These are phyloP conservation scores for Drosophila pseudotakahashii DNA, from an alignment of 2,888 invertebrate genomes.

Conservation along the genomic window DNA sequence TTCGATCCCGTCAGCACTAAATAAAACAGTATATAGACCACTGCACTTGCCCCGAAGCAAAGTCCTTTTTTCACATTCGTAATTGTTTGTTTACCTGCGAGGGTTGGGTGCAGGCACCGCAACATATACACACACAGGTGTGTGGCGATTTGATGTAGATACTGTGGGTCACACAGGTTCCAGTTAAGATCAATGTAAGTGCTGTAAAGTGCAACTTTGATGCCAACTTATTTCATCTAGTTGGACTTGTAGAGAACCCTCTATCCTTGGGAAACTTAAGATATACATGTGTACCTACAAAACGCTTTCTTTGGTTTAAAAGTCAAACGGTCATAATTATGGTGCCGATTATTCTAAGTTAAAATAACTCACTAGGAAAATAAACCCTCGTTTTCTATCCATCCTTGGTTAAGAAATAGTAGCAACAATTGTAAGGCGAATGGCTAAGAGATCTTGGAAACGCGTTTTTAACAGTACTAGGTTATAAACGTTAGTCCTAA, in stretches of 20 bases:
- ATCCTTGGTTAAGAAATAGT: too few relatives aligned
- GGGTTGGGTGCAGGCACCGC: constrained; percentile 27
- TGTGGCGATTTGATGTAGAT: constrained; percentile 35
- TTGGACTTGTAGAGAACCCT: not conserved
- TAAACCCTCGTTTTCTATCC: not conserved
- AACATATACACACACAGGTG: constrained; percentile 19
- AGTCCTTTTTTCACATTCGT: constrained; percentile 8
- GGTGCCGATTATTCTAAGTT: too few relatives aligned
- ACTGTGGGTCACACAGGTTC: constrained; percentile 17
- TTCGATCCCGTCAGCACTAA: constrained; percentile 12
- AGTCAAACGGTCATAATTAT: not conserved
- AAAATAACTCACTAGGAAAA: not conserved
- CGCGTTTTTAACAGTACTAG: too few relatives aligned
- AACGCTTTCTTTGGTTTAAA: not conserved
- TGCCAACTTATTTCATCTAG: not conserved
- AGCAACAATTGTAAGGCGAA: too few relatives aligned
- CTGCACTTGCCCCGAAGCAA: not conserved
- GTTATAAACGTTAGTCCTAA: too few relatives aligned
- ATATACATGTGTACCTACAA: not conserved
- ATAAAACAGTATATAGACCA: not conserved
- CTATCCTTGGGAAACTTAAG: too few relatives aligned
- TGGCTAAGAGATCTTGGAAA: too few relatives aligned
- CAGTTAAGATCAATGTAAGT: constrained; percentile 2
- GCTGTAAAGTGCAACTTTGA: not conserved
- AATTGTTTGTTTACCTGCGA: constrained; percentile 61